Evolutionary conservation across 2,888 invertebrate genomes (phyloP).

Genomic region (Pterobdella sp.): DNA sequence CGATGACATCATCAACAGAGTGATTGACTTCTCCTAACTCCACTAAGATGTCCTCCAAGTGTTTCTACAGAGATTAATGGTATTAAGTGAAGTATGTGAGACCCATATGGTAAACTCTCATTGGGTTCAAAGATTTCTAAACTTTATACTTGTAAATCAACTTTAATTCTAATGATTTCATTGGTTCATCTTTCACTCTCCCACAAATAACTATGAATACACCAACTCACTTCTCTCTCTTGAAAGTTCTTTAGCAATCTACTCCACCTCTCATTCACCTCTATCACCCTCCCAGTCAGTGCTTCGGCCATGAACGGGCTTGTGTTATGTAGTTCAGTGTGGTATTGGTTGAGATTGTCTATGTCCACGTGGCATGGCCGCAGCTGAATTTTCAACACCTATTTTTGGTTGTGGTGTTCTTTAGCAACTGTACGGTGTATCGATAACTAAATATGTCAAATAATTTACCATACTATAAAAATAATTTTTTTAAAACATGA

Average conservation of each 20-base stretch:
- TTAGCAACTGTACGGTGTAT: too few species aligned
- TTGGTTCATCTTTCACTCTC: neutral
- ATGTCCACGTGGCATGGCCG: constrained; percentile 48
- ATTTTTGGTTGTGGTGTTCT: neutral
- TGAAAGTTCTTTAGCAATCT: constrained; percentile 45
- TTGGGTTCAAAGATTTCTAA: too few species aligned
- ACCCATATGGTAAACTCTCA: neutral
- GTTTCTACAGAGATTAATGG: constrained; percentile 42
- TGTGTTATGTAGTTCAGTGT: constrained; percentile 46
- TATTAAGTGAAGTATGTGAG: neutral
- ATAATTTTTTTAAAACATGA: neutral
- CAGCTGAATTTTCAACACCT: constrained; percentile 47
- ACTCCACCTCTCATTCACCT: constrained; percentile 48
- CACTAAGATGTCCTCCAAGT: constrained; percentile 46
- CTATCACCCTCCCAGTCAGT: constrained; percentile 45
- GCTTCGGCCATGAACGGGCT: constrained; percentile 49
- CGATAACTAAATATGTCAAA: too few species aligned
- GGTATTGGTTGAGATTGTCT: constrained; percentile 48
- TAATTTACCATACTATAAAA: too few species aligned
- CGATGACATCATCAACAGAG: constrained; percentile 47
- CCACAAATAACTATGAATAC: neutral
- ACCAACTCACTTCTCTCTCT: constrained; percentile 45
- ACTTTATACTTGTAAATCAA: neutral
- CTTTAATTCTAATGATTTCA: neutral
- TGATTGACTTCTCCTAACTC: constrained; percentile 48